Evolutionary conservation across 2,888 invertebrate species (phyloP).

Genomic region (Dendrolimus pini): DNA sequence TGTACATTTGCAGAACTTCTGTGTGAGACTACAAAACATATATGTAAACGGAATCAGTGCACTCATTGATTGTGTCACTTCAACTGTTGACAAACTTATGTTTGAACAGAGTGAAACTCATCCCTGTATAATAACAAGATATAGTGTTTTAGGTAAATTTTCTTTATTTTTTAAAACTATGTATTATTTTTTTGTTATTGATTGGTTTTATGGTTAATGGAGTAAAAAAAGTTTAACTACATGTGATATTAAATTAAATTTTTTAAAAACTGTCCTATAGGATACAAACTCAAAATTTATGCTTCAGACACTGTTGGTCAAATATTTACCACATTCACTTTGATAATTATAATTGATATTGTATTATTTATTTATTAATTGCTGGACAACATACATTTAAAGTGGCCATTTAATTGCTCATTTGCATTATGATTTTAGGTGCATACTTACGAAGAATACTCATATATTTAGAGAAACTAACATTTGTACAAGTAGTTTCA

Average conservation of each 20-base stretch:
- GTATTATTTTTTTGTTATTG: no score
- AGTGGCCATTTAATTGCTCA: no score
- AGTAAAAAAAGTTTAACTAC: no score
- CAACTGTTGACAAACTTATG: slow-evolving; percentile 77
- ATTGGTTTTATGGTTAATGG: no score
- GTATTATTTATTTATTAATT: no score
- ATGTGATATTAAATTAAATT: no score
- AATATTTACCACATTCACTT: no score
- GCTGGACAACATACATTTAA: no score
- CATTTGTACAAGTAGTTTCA: slow-evolving; percentile 88
- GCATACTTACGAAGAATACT: slow-evolving; percentile 89
- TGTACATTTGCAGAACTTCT: slow-evolving; percentile 76
- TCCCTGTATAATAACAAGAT: slow-evolving; percentile 75
- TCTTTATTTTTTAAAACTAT: background rate
- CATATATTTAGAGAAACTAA: slow-evolving; percentile 87
- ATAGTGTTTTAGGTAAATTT: slow-evolving; percentile 80
- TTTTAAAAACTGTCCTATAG: no score
- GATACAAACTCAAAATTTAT: no score
- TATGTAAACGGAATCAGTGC: slow-evolving; percentile 79
- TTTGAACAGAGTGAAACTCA: slow-evolving; percentile 67
- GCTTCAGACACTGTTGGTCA: no score
- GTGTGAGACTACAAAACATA: slow-evolving; percentile 75
- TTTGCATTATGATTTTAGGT: slow-evolving; percentile 70
- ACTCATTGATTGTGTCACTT: slow-evolving; percentile 78
- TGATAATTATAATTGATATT: no score